Conservation (phyloP, 1,140 invertebrate genomes). For the Phymastichus coffea region DNA sequence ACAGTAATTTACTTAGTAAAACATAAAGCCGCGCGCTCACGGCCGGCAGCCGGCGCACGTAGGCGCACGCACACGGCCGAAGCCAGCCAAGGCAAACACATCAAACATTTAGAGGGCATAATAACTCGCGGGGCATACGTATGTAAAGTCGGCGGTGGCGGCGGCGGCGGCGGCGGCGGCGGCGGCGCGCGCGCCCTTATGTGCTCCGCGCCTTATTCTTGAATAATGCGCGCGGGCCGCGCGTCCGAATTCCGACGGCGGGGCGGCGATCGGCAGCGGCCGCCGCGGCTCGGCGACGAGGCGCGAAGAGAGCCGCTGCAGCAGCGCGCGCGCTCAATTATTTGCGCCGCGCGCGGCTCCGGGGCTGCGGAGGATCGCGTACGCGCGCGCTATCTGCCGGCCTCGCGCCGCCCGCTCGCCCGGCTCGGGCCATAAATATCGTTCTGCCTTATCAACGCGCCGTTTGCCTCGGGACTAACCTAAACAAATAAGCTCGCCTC, state of each 20-base stretch:
- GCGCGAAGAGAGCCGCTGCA: too few relatives aligned
- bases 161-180: too few relatives aligned
- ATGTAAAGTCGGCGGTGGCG: slow-evolving; percentile 1
- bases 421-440: slow-evolving; percentile 37
- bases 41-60: background rate
- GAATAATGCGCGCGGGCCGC: slow-evolving; percentile 54
- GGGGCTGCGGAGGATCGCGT: too few relatives aligned
- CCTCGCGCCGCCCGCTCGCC: slow-evolving; percentile 15
- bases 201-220: slow-evolving; percentile 55
- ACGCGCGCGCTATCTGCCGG: slow-evolving; percentile 1
- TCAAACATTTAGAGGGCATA: slow-evolving; percentile 60
- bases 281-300: too few relatives aligned
- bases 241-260: too few relatives aligned
- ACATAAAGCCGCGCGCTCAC: slow-evolving; percentile 51
- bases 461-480: slow-evolving; percentile 27
- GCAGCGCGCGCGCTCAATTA: too few relatives aligned
- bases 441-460: slow-evolving; percentile 37
- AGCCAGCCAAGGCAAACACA: slow-evolving; percentile 57
- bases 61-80: slow-evolving; percentile 12
- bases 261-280: too few relatives aligned
- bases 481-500: slow-evolving; percentile 32
- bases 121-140: slow-evolving; percentile 50
- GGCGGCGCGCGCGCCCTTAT: slow-evolving; percentile 31
- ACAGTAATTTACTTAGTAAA: slow-evolving; percentile 60
- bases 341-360: too few relatives aligned